Evolutionary conservation across 2,888 invertebrate species (phyloP), one percentile per base, ranked within the genome.

Genomic region (Xanthia togata): DNA sequence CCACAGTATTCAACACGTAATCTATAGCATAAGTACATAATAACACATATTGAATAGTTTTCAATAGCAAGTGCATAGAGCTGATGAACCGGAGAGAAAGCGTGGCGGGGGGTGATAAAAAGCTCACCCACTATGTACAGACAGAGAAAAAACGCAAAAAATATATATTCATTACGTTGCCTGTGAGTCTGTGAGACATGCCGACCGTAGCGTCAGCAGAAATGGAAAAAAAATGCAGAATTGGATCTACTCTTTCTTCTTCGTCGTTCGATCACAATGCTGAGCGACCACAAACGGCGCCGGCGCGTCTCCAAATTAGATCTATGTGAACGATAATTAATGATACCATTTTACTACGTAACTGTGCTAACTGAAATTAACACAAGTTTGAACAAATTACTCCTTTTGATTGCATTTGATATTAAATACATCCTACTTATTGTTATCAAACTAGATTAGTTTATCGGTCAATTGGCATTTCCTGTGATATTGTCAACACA

Each of bases 91-190:
- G 84, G 76, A 69, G 85, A 78, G 89, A 89, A 89, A 90, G 90
- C 89, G 86, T 81, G 85, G 84, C 84, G 70, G 67, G 72, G 76
- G 79, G 73, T 73, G 79, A 78, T 88, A 91, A 90, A 91, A 91
- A 90, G 87, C 89, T 88, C 87, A 81, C 71, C 57, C 78, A 82
- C 80, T 83, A 87, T 87, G 87, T 89, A 90, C 86, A 88, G 87
- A 89, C 88, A 88, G 87, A 89, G 77, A 87, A 90, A 91, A 91
- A 90, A 89, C 78, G 87, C 84, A 90, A 91, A 92, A 91, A 91
- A 88, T 84, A 88, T 87, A 89, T 88, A 88, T 86, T 91, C 87
- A 91, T 91, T 92, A 92, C 87, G 83, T 72, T 83, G 83, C 83
- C 89, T 79, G 65, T 71, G 81, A 82, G 82, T 87, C 84, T 91